A percentile compares a stretch with the other conserved stretches of the same genome.
These are phyloP conservation scores for Euspilapteryx auroguttella DNA, from an alignment of 2,888 invertebrate genomes.

Conservation along the genomic window DNA sequence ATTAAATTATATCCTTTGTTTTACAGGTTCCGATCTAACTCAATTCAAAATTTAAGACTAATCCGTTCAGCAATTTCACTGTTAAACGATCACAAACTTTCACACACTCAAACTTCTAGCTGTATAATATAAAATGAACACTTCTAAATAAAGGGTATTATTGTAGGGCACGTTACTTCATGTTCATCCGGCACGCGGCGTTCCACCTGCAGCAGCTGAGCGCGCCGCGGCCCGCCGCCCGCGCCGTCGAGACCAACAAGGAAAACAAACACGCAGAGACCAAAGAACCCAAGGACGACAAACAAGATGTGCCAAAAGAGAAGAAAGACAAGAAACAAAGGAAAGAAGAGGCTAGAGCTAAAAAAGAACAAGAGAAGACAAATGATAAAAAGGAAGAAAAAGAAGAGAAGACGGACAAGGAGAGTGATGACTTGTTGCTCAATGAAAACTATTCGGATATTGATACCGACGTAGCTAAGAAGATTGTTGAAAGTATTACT, in stretches of 20 bases:
- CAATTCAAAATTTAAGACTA: too few relatives aligned
- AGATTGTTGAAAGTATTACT: slow-evolving; percentile 87
- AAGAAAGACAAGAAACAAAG: slow-evolving; percentile 22
- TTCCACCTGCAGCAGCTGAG: slow-evolving; percentile 91
- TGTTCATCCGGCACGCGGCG: slow-evolving; percentile 95
- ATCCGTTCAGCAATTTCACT: too few relatives aligned
- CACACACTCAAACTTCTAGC: too few relatives aligned
- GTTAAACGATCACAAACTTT: too few relatives aligned
- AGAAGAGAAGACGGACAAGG: slow-evolving; percentile 21
- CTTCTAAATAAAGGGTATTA: neutral
- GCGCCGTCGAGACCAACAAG: slow-evolving; percentile 34
- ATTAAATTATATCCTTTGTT: too few relatives aligned
- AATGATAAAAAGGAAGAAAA: slow-evolving; percentile 17
- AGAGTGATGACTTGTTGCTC: slow-evolving; percentile 28
- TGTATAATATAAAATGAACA: neutral
- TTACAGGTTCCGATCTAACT: too few relatives aligned
- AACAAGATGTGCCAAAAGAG: slow-evolving; percentile 20
- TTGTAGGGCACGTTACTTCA: slow-evolving; percentile 78
- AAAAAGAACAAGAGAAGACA: slow-evolving; percentile 13
- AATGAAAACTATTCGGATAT: slow-evolving; percentile 56
- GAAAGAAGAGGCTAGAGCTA: slow-evolving; percentile 21
- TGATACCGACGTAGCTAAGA: slow-evolving; percentile 86
- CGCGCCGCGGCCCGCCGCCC: slow-evolving; percentile 62
- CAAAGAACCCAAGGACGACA: slow-evolving; percentile 29
- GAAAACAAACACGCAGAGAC: slow-evolving; percentile 19